phyloP scores from a whole-genome alignment of 2,113 vertebrate genomes.

The Fregetta grallaria region DNA sequence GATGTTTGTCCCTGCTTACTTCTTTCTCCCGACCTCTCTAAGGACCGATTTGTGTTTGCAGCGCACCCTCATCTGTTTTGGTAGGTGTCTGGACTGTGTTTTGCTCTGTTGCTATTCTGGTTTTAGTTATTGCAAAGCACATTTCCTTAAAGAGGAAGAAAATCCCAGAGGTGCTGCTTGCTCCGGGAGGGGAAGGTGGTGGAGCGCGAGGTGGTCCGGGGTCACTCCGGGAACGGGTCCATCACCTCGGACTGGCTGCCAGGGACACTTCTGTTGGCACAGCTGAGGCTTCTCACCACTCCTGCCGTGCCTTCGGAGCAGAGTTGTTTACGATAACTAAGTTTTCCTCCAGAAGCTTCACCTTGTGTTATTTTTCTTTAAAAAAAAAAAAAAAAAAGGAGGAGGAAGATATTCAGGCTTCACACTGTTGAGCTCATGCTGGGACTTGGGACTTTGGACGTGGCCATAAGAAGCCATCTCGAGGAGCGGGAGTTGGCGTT shows the following conservation, averaged over 20 bases:
- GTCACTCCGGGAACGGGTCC: neutral
- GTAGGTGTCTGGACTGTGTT: neutral
- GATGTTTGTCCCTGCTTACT: neutral
- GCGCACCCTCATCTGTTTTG: neutral
- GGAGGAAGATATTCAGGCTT: neutral
- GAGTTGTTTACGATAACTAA: fast-evolving
- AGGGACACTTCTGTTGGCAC: neutral
- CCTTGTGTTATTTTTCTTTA: neutral
- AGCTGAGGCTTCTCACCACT: neutral
- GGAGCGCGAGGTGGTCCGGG: neutral
- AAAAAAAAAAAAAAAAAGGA: neutral
- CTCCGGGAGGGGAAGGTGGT: neutral
- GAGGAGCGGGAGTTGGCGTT: neutral
- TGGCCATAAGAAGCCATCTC: neutral
- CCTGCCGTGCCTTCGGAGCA: neutral
- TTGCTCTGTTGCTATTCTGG: neutral
- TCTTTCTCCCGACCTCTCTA: neutral
- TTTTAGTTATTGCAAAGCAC: neutral
- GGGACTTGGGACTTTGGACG: neutral
- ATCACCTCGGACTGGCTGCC: neutral
- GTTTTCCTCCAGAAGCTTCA: neutral
- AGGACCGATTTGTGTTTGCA: neutral
- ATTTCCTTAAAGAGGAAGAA: constrained; percentile 14
- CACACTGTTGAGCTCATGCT: fast-evolving
- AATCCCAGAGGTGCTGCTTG: neutral